These are phyloP conservation scores for Tragelaphus imberbis DNA, from an alignment of 2,113 vertebrate genomes.

Conservation along the genomic window DNA sequence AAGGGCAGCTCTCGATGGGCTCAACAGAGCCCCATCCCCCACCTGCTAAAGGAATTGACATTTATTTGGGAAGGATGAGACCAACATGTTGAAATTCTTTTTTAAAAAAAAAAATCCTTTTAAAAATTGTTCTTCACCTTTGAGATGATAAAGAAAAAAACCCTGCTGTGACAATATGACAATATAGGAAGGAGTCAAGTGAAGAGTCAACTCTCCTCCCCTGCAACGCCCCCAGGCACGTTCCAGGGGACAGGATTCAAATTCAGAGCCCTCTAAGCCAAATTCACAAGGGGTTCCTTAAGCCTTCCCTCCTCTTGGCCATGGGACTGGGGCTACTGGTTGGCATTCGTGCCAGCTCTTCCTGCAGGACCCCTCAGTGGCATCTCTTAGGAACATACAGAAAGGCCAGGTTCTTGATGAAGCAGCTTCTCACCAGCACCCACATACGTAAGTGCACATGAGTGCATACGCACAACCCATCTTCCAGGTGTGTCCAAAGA, in stretches of 20 bases:
- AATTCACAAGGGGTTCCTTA: neutral
- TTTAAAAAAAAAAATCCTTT: neutral
- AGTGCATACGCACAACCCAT: accelerated
- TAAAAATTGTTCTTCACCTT: neutral
- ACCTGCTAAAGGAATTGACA: neutral
- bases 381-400: neutral
- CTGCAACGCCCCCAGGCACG: too few relatives aligned
- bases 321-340: neutral
- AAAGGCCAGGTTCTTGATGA: neutral
- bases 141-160: neutral
- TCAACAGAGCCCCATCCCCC: too few relatives aligned
- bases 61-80: neutral
- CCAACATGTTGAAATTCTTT: neutral
- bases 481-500: neutral
- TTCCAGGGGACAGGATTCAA: neutral
- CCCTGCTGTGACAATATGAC: neutral
- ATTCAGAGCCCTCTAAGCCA: too few relatives aligned
- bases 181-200: neutral
- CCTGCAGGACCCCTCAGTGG: neutral
- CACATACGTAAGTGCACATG: neutral
- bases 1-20: neutral
- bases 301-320: neutral
- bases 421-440: neutral
- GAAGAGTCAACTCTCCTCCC: neutral
- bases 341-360: neutral